Evolutionary conservation across 2,888 invertebrate species (phyloP).

Genomic region (Synergus gifuensis): DNA sequence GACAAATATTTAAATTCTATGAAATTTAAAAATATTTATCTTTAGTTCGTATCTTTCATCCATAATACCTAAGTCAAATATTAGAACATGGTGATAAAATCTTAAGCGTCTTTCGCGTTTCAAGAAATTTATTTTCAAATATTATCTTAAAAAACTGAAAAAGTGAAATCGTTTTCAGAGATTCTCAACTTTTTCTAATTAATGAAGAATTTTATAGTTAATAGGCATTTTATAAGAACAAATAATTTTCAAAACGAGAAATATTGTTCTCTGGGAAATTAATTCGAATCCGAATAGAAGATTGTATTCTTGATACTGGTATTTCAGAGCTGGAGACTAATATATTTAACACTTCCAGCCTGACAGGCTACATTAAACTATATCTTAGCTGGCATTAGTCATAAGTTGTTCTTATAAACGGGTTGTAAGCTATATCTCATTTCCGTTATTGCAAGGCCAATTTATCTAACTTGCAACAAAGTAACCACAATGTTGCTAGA

Average conservation of each 20-base stretch:
- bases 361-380: slow-evolving; percentile 30
- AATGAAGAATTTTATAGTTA: too few relatives aligned
- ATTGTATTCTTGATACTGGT: not conserved
- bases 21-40: not conserved
- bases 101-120: not conserved
- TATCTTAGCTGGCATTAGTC: slow-evolving; percentile 10
- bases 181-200: too few relatives aligned
- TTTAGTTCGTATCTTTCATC: not conserved
- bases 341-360: slow-evolving; percentile 12
- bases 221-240: too few relatives aligned
- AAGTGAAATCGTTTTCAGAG: too few relatives aligned
- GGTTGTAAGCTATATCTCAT: slow-evolving; percentile 21
- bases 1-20: not conserved
- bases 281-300: not conserved
- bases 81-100: not conserved
- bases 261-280: not conserved
- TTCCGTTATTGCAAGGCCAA: slow-evolving; percentile 10
- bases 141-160: too few relatives aligned
- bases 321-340: not conserved
- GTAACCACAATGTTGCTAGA: slow-evolving; percentile 25
- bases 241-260: not conserved
- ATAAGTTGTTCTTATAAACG: slow-evolving; percentile 34
- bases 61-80: not conserved
- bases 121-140: too few relatives aligned
- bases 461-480: slow-evolving; percentile 26